Percentiles rank a stretch among this genome's conserved stretches.
Conservation (phyloP, 2,113 vertebrate genomes). For the Cyprinodon tularosa region DNA sequence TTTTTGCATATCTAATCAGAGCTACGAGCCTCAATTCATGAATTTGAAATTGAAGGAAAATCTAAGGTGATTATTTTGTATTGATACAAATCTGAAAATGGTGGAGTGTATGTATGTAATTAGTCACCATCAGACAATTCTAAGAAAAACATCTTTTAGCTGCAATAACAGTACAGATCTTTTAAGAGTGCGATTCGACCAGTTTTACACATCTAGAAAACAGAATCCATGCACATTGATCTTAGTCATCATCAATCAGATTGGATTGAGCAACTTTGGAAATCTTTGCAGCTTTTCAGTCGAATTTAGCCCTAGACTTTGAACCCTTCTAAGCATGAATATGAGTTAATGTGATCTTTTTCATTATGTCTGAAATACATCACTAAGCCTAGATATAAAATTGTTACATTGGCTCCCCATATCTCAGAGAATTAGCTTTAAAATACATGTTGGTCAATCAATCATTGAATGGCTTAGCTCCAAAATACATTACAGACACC, state of each 20-base stretch:
- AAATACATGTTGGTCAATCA: too few species aligned
- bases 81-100: neutral
- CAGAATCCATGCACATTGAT: neutral
- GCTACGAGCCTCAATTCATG: neutral
- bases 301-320: neutral
- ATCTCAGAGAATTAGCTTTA: too few species aligned
- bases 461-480: too few species aligned
- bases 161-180: neutral
- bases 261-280: neutral
- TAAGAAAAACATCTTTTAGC: neutral
- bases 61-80: too few species aligned
- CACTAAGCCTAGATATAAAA: too few species aligned
- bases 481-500: too few species aligned
- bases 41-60: neutral
- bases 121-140: too few species aligned
- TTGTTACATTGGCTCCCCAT: too few species aligned
- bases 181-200: neutral
- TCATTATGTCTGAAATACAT: too few species aligned
- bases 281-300: neutral
- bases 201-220: neutral
- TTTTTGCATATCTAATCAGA: neutral
- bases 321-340: too few species aligned
- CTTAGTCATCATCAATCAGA: neutral
- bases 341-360: too few species aligned
- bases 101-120: too few species aligned